Conservation (phyloP, 2,888 invertebrate species). For the Drymonia ruficornis region DNA sequence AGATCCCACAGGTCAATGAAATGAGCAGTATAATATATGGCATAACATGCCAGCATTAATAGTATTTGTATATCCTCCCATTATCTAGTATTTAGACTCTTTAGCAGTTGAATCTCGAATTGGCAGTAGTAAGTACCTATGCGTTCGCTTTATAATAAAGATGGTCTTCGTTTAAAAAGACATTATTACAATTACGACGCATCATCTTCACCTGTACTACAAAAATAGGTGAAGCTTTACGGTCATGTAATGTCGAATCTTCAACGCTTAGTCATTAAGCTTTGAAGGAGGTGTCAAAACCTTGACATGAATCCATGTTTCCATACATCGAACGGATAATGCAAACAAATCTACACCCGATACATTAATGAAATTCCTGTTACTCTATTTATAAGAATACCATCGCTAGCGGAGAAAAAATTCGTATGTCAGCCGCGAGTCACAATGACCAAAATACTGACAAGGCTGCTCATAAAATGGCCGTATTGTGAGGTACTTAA, state of each 20-base stretch:
- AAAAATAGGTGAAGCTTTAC: not conserved
- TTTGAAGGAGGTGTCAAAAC: constrained; percentile 59
- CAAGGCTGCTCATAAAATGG: constrained; percentile 80
- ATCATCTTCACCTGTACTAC: not conserved
- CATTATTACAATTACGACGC: not conserved
- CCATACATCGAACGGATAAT: constrained; percentile 49
- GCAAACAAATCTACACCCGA: constrained; percentile 51
- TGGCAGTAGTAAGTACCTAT: too few relatives aligned
- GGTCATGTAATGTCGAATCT: not conserved
- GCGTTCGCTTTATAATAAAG: too few relatives aligned
- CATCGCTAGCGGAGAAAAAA: constrained; percentile 40
- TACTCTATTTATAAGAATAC: constrained; percentile 46
- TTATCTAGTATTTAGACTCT: too few relatives aligned
- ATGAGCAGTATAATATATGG: too few relatives aligned
- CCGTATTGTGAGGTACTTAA: constrained; percentile 43
- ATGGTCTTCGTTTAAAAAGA: too few relatives aligned
- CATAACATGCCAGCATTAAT: too few relatives aligned
- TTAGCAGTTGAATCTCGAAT: too few relatives aligned
- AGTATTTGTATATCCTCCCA: too few relatives aligned
- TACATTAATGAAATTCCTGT: constrained; percentile 52
- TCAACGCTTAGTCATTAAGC: not conserved
- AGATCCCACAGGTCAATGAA: too few relatives aligned
- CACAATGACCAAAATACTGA: constrained; percentile 76
- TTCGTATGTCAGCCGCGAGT: constrained; percentile 57
- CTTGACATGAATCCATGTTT: constrained; percentile 74